A percentile compares a stretch with the other conserved stretches of the same genome.
These are phyloP conservation scores for Hypena proboscidalis DNA, from an alignment of 2,888 invertebrate species.

Conservation along the genomic window DNA sequence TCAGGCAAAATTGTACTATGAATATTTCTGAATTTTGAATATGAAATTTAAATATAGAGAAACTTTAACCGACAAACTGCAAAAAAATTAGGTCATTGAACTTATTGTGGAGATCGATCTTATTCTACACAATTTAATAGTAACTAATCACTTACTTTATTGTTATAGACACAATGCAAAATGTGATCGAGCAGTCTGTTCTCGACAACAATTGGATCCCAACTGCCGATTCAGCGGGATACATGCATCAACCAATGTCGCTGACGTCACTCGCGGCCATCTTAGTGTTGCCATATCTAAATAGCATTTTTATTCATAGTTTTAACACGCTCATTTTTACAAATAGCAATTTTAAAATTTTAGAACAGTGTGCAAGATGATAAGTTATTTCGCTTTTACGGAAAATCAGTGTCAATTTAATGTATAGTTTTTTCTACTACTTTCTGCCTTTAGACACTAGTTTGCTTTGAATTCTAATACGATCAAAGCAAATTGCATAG, in stretches of 20 bases:
- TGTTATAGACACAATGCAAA: slow-evolving; percentile 78
- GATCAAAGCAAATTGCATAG: background rate
- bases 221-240: slow-evolving; percentile 74
- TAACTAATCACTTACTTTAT: slow-evolving; percentile 17
- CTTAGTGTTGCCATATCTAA: slow-evolving; percentile 58
- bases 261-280: slow-evolving; percentile 57
- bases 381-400: slow-evolving; percentile 55
- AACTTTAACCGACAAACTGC: no score
- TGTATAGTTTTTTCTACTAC: slow-evolving; percentile 25
- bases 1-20: no score
- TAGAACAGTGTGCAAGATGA: slow-evolving; percentile 65
- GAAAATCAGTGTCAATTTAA: slow-evolving; percentile 49
- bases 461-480: slow-evolving; percentile 19
- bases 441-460: slow-evolving; percentile 15
- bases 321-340: slow-evolving; percentile 43
- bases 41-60: no score
- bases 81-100: no score
- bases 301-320: slow-evolving; percentile 48
- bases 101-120: no score
- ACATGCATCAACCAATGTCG: slow-evolving; percentile 56
- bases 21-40: no score
- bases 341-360: slow-evolving; percentile 47
- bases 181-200: slow-evolving; percentile 81
- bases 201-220: slow-evolving; percentile 82
- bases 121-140: no score